Base-by-base conservation (phyloP, 2,888 invertebrate genomes). In the Phymatocera aterrima region DNA sequence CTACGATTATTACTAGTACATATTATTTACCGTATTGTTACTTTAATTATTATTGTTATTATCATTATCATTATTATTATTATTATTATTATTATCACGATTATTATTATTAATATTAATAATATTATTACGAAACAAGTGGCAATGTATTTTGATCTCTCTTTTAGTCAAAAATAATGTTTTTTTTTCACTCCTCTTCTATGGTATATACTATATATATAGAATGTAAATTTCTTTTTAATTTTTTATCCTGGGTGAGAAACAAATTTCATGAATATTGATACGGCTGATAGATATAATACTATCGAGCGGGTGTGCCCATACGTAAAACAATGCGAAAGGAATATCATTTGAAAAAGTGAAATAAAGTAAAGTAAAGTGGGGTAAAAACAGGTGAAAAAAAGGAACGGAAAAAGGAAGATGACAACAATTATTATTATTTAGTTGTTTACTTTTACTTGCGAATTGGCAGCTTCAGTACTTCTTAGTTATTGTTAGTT, bases 121-220 rank as follows among this genome's bases (percentile, higher is more conserved):
- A n/a, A n/a, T n/a, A n/a, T n/a, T n/a, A 85, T 90, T 89, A 90
- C 82, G 88, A 88, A 91, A 90, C 91, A 92, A 91, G 93, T 93
- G 93, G 93, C 93, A 93, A 93, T 93, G 93, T 93, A 90, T 90
- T 93, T 94, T 94, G 94, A 94, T 94, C 94, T 94, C 94, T 94
- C 92, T 93, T 93, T 93, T 94, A 94, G 93, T 94, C 94, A 94
- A 93, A 93, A 93, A 93, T 93, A 91, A n/a, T 92, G 92, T 89
- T 87, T 86, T 82, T 85, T 86, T 83, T 83, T 81, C n/a, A n/a
- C n/a, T 82, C 82, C 84, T 83, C 85, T 88, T 89, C 89, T 88
- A 78, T 82, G 15, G 18, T 40, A 24, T 40, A 5, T 64, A 12
- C 10, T 1, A 43, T 43, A 43, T 43, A 43, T 43, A 43, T 43